phyloP scores from a whole-genome alignment of 2,797 vertebrate species.

The Pygocentrus nattereri region DNA sequence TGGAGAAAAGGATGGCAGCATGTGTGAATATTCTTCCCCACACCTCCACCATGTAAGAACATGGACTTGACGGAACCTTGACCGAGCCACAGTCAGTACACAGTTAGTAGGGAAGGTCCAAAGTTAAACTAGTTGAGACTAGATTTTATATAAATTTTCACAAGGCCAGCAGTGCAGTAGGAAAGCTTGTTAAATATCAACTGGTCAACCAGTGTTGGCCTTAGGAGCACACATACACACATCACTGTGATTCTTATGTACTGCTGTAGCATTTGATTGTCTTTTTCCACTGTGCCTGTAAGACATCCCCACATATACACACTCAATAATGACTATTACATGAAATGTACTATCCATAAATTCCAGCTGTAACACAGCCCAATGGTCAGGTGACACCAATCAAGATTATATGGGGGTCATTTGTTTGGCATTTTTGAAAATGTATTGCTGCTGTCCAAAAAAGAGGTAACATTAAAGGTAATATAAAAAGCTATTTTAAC shows the following conservation, averaged over 20 bases:
- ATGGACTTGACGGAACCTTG: background rate
- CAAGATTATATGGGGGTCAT: no score
- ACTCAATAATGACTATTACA: no score
- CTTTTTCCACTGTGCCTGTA: no score
- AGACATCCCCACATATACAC: no score
- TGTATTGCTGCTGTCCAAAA: no score
- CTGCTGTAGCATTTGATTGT: background rate
- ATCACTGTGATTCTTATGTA: background rate
- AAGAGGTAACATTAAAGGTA: no score
- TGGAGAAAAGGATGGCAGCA: conserved; percentile 87
- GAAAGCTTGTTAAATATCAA: conserved; percentile 7
- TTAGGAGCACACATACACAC: background rate
- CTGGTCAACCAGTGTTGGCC: background rate
- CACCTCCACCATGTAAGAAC: conserved; percentile 85
- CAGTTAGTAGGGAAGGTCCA: background rate
- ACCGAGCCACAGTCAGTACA: background rate
- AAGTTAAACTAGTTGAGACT: background rate
- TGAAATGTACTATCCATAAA: no score
- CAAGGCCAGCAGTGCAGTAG: background rate
- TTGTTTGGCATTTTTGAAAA: no score
- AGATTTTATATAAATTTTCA: background rate
- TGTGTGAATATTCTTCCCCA: conserved; percentile 85
- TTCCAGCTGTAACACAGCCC: no score
- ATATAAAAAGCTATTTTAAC: no score
- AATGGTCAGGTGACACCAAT: no score